These are phyloP conservation scores for Danio tinwini DNA, from an alignment of 2,797 vertebrate genomes.

Conservation along the genomic window DNA sequence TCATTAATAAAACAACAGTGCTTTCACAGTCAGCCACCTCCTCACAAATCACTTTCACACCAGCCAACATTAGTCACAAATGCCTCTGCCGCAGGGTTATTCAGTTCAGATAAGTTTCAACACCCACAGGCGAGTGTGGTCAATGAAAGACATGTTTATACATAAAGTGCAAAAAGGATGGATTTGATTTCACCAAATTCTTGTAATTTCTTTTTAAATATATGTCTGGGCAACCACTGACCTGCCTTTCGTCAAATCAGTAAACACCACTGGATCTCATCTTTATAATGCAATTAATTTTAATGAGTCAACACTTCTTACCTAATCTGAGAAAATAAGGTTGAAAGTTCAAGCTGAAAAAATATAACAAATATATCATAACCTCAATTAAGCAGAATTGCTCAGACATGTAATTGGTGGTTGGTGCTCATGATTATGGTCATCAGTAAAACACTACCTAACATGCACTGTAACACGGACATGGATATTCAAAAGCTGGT, in stretches of 20 bases:
- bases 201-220: neutral
- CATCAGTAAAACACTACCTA: neutral
- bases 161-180: neutral
- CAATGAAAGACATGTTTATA: neutral
- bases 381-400: neutral
- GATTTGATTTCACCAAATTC: neutral
- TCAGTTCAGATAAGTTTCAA: conserved; percentile 24
- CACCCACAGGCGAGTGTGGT: neutral
- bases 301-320: neutral
- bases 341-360: neutral
- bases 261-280: neutral
- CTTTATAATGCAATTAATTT: neutral
- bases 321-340: neutral
- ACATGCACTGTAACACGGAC: neutral
- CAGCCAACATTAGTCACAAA: conserved; percentile 15
- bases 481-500: no score
- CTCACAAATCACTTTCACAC: conserved; percentile 26
- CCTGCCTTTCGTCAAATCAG: neutral
- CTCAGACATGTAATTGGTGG: neutral
- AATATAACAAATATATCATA: neutral
- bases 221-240: neutral
- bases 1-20: neutral
- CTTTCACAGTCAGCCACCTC: conserved; percentile 17
- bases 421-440: neutral
- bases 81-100: neutral